Evolutionary conservation across 92 coral and sea anemone species (phyloP).

Genomic region (Micromussa lordhowensis): DNA sequence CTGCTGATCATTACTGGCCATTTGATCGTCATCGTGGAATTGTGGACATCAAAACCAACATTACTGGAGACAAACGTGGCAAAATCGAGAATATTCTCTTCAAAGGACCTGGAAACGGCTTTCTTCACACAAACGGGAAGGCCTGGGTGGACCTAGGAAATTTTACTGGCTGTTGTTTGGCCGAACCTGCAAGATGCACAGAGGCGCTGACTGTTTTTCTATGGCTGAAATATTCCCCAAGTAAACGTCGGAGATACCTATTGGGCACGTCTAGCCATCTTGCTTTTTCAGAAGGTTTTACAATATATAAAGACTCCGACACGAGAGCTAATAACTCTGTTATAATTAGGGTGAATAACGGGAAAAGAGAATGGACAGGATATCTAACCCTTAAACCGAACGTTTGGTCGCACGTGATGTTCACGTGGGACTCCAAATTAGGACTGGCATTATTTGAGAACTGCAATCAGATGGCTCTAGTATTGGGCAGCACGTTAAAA

Average conservation of each 20-base stretch:
- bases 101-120: conserved; percentile 66
- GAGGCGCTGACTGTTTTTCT: conserved; percentile 69
- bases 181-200: conserved; percentile 69
- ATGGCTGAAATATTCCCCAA: conserved; percentile 70
- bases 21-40: conserved; percentile 59
- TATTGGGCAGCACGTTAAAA: background rate
- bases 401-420: conserved; percentile 79
- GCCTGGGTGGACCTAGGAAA: conserved; percentile 72
- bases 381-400: conserved; percentile 37
- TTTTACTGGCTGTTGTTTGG: conserved; percentile 63
- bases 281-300: conserved; percentile 57
- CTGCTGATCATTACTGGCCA: conserved; percentile 76
- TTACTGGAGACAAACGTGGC: conserved; percentile 62
- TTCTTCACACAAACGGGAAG: conserved; percentile 52
- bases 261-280: conserved; percentile 67
- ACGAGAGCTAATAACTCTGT: conserved; percentile 41
- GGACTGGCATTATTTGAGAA: conserved; percentile 73
- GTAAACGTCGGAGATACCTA: conserved; percentile 50
- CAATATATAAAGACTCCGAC: conserved; percentile 64
- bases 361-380: conserved; percentile 66
- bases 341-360: conserved; percentile 59
- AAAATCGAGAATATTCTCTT: conserved; percentile 39
- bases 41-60: conserved; percentile 60
- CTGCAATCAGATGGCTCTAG: conserved; percentile 57
- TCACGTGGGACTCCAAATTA: conserved; percentile 73